These are phyloP conservation scores for Zosterops pallidus DNA, from an alignment of 2,113 vertebrate species.

Conservation along the genomic window DNA sequence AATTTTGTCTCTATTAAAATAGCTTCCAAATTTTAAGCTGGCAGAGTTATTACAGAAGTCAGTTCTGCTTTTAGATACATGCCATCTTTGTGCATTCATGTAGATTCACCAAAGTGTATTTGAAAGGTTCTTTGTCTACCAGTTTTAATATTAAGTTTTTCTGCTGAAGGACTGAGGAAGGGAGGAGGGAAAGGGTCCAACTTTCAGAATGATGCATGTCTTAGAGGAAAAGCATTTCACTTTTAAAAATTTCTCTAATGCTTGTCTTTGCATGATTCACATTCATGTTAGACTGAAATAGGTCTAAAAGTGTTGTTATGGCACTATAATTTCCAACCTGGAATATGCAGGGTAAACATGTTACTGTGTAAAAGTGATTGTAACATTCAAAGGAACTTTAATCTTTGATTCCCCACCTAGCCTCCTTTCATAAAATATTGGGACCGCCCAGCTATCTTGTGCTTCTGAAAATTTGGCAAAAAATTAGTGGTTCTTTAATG, in stretches of 20 bases:
- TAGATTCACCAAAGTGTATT: background rate
- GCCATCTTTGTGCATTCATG: background rate
- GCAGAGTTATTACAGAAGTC: background rate
- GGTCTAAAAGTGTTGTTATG: background rate
- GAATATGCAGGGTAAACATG: background rate
- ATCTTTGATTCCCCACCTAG: background rate
- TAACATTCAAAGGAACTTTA: background rate
- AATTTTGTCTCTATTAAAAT: conserved; percentile 32
- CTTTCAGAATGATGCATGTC: background rate
- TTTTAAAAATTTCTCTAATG: background rate
- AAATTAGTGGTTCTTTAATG: background rate
- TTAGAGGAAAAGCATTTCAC: background rate
- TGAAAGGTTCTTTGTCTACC: background rate
- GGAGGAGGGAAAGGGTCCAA: background rate
- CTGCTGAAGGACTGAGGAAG: background rate
- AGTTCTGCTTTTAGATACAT: background rate
- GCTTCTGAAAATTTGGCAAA: background rate
- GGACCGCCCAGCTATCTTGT: background rate
- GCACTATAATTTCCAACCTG: background rate
- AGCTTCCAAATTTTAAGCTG: background rate
- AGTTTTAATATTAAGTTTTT: background rate
- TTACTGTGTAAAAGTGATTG: background rate
- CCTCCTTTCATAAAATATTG: background rate
- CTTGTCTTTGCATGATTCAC: background rate
- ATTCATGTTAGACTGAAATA: background rate